Percentiles rank a stretch among this genome's conserved stretches.
phyloP scores from a whole-genome alignment of 2,888 invertebrate genomes.

The Drosophila macrothrix region DNA sequence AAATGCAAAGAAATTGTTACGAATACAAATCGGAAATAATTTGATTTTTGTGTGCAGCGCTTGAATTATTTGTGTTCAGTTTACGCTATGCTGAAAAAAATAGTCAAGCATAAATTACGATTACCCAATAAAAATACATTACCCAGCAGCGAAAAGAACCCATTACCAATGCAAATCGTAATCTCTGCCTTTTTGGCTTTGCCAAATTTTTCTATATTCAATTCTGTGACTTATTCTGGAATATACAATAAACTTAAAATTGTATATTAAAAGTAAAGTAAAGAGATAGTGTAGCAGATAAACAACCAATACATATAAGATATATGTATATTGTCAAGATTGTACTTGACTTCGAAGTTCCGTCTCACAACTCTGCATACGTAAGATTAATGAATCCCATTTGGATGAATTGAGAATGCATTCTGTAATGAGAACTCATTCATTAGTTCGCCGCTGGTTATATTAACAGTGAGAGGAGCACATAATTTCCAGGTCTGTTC shows the following conservation, averaged over 20 bases:
- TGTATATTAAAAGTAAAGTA: background rate
- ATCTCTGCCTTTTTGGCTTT: background rate
- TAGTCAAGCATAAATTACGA: slow-evolving; percentile 18
- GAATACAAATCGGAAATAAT: slow-evolving; percentile 53
- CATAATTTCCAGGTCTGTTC: background rate
- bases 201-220: background rate
- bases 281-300: background rate
- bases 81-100: background rate
- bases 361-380: background rate
- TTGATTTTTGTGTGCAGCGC: slow-evolving; percentile 15
- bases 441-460: background rate
- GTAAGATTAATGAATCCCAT: background rate
- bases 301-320: background rate
- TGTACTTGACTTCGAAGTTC: background rate
- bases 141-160: slow-evolving; percentile 28
- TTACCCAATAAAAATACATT: slow-evolving; percentile 8
- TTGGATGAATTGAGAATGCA: background rate
- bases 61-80: background rate
- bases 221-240: background rate
- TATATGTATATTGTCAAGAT: background rate
- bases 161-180: too few relatives aligned
- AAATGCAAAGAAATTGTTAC: slow-evolving; percentile 41
- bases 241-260: background rate
- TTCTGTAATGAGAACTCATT: background rate
- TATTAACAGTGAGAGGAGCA: background rate